Evolutionary conservation across 2,888 invertebrate genomes (phyloP), one percentile per base, ranked within the genome.

Genomic region (Vesta saturnalis): DNA sequence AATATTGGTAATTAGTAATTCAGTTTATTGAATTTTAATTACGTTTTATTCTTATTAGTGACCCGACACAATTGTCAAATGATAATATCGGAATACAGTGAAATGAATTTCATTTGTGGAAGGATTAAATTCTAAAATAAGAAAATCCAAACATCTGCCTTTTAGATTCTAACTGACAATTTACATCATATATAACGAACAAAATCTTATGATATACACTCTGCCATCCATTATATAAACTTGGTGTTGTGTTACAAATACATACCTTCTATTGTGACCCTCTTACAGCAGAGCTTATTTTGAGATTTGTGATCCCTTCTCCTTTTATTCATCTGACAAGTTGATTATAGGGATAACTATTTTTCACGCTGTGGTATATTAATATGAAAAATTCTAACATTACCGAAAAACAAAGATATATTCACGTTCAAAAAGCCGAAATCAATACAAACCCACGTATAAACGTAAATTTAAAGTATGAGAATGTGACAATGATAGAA

Each of bases 281-380:
- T 23, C 55, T 56, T 60, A n/a, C 18, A 35, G 18, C 1, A 19
- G 55, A 18, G 64, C 59, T 65, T 65, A 65, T 64, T 64, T 59
- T 54, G 23, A 66, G 60, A 16, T 46, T 43, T 35, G 46, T 43
- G 52, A 59, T 64, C 52, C 59, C 35, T 49, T 54, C 46, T 55
- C 30, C 56, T 56, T 56, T 66, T 66, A 47, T 60, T 19, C 43
- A 46, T 60, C 35, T 56, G 65, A 60, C 65, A 66, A 43, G 35
- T 66, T 66, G 55, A 66, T 66, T 66, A 46, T 10, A 66, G 56
- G 56, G 65, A 66, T 66, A 66, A 47, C 8, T 6, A 15, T 10
- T 55, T 43, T 22, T 30, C 12, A 52, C 18, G 43, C 14, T 43
- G 21, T 39, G 15, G 15, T 4, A 14, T 22, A 35, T 15, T 35